Conservation (phyloP, 2,888 invertebrate species). For the Ochropacha duplaris region DNA sequence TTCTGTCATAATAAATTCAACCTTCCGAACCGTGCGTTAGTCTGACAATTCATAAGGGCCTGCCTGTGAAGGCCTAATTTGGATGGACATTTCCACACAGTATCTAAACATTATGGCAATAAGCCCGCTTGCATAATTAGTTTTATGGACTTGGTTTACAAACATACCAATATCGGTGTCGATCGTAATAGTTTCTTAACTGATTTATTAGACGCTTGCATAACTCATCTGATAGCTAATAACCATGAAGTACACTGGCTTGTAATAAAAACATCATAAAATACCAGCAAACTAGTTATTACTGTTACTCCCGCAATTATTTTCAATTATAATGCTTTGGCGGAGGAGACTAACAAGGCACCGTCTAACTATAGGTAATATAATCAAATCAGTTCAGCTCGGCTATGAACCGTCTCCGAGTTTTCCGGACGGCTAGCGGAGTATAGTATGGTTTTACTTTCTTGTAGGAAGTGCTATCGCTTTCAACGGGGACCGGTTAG, state of each 20-base stretch:
- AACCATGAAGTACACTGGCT: conserved; percentile 39
- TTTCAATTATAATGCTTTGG: conserved; percentile 29
- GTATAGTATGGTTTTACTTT: conserved; percentile 72
- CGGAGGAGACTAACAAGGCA: conserved; percentile 15
- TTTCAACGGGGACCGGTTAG: conserved; percentile 79
- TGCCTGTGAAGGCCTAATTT: too few species aligned
- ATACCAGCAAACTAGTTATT: conserved; percentile 34
- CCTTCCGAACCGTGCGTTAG: too few species aligned
- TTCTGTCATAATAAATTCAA: too few species aligned
- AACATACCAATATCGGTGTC: conserved; percentile 18
- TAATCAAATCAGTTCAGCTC: conserved; percentile 21
- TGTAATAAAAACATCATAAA: conserved; percentile 51
- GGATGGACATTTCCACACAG: too few species aligned
- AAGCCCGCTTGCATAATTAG: background rate
- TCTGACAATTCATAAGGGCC: too few species aligned
- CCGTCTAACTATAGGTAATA: conserved; percentile 3
- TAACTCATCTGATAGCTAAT: conserved; percentile 40
- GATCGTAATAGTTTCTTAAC: conserved; percentile 35
- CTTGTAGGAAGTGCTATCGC: conserved; percentile 81
- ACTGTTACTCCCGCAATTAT: conserved; percentile 33
- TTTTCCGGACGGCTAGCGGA: conserved; percentile 66
- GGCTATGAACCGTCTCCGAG: conserved; percentile 25
- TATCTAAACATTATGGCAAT: background rate
- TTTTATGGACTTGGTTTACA: conserved; percentile 1
- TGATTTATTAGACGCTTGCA: conserved; percentile 46